Percentiles rank a stretch among this genome's conserved stretches.
Evolutionary conservation across 2,797 vertebrate genomes (phyloP).

Genomic region (Diceros bicornis): DNA sequence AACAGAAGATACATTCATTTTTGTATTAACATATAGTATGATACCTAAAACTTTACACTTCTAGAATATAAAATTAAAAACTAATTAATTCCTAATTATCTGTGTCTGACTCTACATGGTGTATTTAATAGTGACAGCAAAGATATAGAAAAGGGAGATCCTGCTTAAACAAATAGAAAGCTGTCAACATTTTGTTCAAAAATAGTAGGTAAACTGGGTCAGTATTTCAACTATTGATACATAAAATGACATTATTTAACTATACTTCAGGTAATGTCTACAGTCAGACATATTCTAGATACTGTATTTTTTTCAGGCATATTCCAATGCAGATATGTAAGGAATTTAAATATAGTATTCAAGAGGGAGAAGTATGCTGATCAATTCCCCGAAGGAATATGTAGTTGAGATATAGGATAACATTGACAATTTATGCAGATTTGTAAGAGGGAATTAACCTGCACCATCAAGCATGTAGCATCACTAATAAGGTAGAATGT

Average conservation of each 20-base stretch:
- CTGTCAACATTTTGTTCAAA: neutral
- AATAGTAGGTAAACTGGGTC: neutral
- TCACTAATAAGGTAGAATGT: conserved; percentile 64
- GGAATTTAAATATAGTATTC: conserved; percentile 58
- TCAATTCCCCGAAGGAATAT: conserved; percentile 57
- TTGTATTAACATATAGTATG: neutral
- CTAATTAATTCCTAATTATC: neutral
- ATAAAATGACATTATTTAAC: neutral
- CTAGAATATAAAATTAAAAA: neutral
- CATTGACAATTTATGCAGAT: conserved; percentile 66
- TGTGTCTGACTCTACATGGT: neutral
- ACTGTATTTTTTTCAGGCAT: neutral
- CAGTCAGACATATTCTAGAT: neutral
- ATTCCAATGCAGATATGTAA: neutral
- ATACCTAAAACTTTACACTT: neutral
- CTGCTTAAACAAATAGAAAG: neutral
- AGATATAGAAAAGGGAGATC: neutral
- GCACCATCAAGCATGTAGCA: conserved; percentile 54
- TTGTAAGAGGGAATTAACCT: conserved; percentile 71
- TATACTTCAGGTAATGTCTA: neutral
- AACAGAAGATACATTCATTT: neutral
- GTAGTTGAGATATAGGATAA: conserved; percentile 62
- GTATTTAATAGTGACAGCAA: neutral
- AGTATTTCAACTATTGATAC: neutral
- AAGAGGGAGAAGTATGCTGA: neutral